Evolutionary conservation across 2,797 vertebrate genomes (phyloP), one percentile per base, ranked within the genome.

Genomic region (Trematomus bernacchii): DNA sequence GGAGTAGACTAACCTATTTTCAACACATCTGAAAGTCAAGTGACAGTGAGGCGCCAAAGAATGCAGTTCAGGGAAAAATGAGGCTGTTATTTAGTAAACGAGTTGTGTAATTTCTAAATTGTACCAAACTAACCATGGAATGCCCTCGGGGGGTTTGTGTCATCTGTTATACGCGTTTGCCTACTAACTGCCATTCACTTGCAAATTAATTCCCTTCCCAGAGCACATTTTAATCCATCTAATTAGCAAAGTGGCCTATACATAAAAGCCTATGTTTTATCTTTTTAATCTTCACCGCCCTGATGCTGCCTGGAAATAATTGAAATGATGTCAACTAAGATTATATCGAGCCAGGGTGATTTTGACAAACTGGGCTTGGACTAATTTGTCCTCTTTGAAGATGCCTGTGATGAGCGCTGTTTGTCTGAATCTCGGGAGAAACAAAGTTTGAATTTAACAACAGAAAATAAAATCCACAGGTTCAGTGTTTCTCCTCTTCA

Each of bases 21-120:
- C 89, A 79, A 89, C 87, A 84, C 89, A 87, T 93, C 86, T 90
- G 83, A 89, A 90, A 89, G 85, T 90, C 83, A 79, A 90, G 88
- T 84, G 88, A 91, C 86, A 86, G 89, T 30, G 77, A 87, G 79
- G 63, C 85, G 50, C 91, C 77, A 76, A 85, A 91, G 82, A 89
- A 91, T 88, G 87, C 89, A 89, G 89, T 91, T 86, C 64, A 71
- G 86, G 88, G 89, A 88, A 84, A 91, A 90, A 90, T 52, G 70
- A 88, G 82, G 78, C 89, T 80, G 90, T 92, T 92, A 92, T 93
- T 92, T 92, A 91, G 91, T 93, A 93, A 94, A 93, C 84, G 91
- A 91, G 79, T 94, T 94, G 91, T 94, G 92, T 94, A 91, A 91
- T 94, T 94, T 92, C 92, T 93, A 93, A 94, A 94, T 94, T 93